Evolutionary conservation across 2,888 invertebrate genomes (phyloP), one percentile per base, ranked within the genome.

Genomic region (Andrena chrysosceles): DNA sequence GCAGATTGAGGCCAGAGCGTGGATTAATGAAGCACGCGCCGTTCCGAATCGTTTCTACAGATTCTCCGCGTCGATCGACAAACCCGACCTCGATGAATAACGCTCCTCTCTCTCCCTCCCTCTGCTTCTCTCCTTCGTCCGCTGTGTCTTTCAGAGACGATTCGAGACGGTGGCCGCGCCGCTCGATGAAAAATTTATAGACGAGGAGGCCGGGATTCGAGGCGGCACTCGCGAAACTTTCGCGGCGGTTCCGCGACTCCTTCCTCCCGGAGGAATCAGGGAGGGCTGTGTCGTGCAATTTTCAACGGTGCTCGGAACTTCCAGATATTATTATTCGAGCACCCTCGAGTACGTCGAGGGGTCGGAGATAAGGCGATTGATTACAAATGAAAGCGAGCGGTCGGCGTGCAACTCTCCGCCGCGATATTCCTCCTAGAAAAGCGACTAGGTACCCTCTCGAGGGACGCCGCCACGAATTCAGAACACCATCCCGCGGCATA

Each of bases 1-100:
- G 76, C 75, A 83, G 85, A 86, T 86, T 83, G 80, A 85, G 85
- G 85, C 80, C 85, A 85, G 8, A 56, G 67, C 73, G 76, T 76
- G 83, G 86, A 86, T 86, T 86, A 85, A 83, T 79, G 86, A 81
- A 78, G 85, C 81, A 80, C 77, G 77, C 75, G 86, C 74, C 72
- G 77, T 85, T 85, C 85, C 80, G 75, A 86, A 85, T 86, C 86
- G 85, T 85, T 86, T 83, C 85, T 83, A 85, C 83, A 85, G 85
- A 86, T 86, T 85, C 82, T 78, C 75, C 63, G 35, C 81, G 69
- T 68, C 70, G 64, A 52, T 70, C 81, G 73, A 72, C 59, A 54
- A 63, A 66, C 70, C 75, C 84, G 77, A 84, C 84, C 80, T 80
- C 85, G 67, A 70, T 66, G 42, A 68, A 33, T 35, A 20, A 72